These are phyloP conservation scores for Apodemia zela DNA, from an alignment of 2,888 invertebrate species.

Conservation along the genomic window DNA sequence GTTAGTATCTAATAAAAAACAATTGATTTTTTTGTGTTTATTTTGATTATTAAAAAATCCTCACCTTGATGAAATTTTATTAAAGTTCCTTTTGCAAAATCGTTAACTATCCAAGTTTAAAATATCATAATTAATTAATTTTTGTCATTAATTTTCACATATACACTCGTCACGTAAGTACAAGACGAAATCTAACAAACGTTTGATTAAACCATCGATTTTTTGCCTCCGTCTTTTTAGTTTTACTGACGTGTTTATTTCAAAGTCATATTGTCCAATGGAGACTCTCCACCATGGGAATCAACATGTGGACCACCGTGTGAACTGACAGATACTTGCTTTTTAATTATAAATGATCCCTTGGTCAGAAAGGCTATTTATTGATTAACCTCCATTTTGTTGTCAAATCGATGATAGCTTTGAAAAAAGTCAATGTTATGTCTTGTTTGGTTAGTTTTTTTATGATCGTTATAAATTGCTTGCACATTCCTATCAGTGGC, in stretches of 20 bases:
- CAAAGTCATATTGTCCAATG: background rate
- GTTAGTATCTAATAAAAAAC: background rate
- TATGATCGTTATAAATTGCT: background rate
- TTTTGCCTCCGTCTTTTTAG: background rate
- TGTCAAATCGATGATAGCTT: conserved; percentile 4
- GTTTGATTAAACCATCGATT: conserved; percentile 5
- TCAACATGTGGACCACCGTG: conserved; percentile 4
- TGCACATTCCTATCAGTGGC: background rate
- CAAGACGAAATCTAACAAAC: background rate
- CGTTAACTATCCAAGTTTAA: background rate
- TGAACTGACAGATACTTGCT: background rate
- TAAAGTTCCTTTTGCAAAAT: background rate
- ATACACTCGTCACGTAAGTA: background rate
- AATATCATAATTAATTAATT: background rate
- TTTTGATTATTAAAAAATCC: background rate
- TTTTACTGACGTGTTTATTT: conserved; percentile 4
- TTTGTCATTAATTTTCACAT: background rate
- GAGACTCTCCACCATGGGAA: background rate
- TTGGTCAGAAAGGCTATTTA: background rate
- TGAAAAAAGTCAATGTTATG: conserved; percentile 2
- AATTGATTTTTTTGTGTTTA: background rate
- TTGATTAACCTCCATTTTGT: background rate
- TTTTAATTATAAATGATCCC: conserved; percentile 5
- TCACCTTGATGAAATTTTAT: background rate
- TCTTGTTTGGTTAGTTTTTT: background rate